Percentiles rank a stretch among this genome's conserved stretches.
phyloP scores from a whole-genome alignment of 2,888 invertebrate genomes.

The Hirtodrosophila cameraria region DNA sequence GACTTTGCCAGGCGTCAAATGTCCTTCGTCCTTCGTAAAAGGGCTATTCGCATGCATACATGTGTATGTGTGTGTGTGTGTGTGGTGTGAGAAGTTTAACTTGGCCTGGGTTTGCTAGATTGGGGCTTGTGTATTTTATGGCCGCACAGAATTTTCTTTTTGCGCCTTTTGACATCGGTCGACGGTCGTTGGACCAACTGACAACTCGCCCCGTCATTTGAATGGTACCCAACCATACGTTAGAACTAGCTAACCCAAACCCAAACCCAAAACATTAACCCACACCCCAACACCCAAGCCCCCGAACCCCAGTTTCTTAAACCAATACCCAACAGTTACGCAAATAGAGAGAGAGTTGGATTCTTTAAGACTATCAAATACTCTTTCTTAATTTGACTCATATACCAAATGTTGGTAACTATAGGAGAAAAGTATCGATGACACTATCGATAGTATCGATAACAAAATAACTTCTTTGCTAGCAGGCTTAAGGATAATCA shows the following conservation, averaged over 20 bases:
- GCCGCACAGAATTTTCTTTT: conserved; percentile 53
- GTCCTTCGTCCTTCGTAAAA: conserved; percentile 65
- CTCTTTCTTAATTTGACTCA: conserved; percentile 2
- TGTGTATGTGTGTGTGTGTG: conserved; percentile 25
- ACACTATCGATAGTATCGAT: too few species aligned
- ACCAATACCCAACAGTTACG: conserved; percentile 19
- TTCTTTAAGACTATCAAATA: conserved; percentile 16
- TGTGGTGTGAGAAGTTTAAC: conserved; percentile 19
- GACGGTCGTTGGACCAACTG: conserved; percentile 37
- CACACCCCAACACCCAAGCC: conserved; percentile 22
- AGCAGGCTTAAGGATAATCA: too few species aligned
- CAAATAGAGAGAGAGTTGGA: neutral
- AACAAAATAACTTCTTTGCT: too few species aligned
- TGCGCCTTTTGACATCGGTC: conserved; percentile 68
- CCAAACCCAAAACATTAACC: neutral
- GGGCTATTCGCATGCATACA: conserved; percentile 67
- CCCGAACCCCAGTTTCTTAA: conserved; percentile 30
- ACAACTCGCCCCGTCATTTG: conserved; percentile 40
- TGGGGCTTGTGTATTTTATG: conserved; percentile 70
- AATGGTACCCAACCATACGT: conserved; percentile 50
- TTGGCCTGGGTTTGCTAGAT: conserved; percentile 8
- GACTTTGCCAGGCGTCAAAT: conserved; percentile 53
- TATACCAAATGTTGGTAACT: too few species aligned
- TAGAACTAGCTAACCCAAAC: conserved; percentile 17
- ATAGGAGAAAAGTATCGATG: neutral